Base-by-base conservation (phyloP, 1,140 invertebrate genomes). In the Panonychus citri region DNA sequence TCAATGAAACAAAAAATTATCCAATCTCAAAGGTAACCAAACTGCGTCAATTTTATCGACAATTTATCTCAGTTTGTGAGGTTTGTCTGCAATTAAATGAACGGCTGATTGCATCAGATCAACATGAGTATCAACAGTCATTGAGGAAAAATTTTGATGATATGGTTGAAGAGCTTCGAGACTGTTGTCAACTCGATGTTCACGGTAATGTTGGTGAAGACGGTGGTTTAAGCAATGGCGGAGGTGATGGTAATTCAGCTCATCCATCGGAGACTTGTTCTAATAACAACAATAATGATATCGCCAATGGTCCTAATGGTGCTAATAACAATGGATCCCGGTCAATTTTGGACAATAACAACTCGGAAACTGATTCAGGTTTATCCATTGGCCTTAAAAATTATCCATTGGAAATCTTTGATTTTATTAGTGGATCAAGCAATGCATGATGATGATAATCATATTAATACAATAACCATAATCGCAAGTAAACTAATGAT, bases 81-180 rank as follows among this genome's bases (percentile, higher is more conserved):
- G 79, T 80, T 26, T 86, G 85, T 0, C 67, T 91, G 28, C 82
- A 88, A 67, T 74, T 90, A 52, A 91, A 91, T 71, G 81, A 79
- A 21, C 81, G 81, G 62, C 71, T 91, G 50, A 85, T 91, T 61
- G 77, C 77, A 39, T 76, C 78, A 5, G 85, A 91, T 69, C 86
- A 90, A 66, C 75, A 80, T 26, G 81, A 89, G 63, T 93, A 93
- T 65, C 88, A 93, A 65, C 81, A 85, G 64, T 81, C 81, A 1
- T 69, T 91, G 8, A 78, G 81, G 62, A 72, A 79, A 34, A 90
- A 88, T 67, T 90, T 85, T 71, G 79, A 81, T 62, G 86, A 89
- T 62, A 73, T 91, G 24, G 83, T 82, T 57, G 75, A 78, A 55
- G 79, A 79, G 42, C 72, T 91, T n/a, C 7, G 25, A 7, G 15